phyloP scores from a whole-genome alignment of 2,797 vertebrate species.

The Tachyglossus aculeatus region DNA sequence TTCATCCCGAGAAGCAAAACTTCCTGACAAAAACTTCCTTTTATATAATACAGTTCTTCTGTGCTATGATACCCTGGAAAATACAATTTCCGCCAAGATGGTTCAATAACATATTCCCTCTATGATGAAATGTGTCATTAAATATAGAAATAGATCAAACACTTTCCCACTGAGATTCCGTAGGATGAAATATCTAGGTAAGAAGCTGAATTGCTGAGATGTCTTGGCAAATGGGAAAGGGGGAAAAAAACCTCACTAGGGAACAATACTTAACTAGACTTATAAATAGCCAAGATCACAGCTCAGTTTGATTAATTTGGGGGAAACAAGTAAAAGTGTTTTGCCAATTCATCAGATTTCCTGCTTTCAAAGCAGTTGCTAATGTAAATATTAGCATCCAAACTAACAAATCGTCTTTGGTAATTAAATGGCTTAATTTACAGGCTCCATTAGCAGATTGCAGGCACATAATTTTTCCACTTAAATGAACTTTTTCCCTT shows the following conservation, averaged over 20 bases:
- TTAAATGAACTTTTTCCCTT: slow-evolving; percentile 47
- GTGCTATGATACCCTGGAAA: slow-evolving; percentile 37
- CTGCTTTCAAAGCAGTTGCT: slow-evolving; percentile 37
- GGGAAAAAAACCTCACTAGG: slow-evolving; percentile 41
- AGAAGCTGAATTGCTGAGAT: slow-evolving; percentile 61
- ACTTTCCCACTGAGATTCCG: slow-evolving; percentile 66
- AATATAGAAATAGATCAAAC: slow-evolving; percentile 78
- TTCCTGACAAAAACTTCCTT: background rate
- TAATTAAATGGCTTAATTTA: slow-evolving; percentile 66
- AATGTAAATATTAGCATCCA: slow-evolving; percentile 57
- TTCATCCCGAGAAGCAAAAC: too few species aligned
- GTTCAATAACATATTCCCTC: slow-evolving; percentile 53
- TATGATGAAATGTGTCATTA: slow-evolving; percentile 73
- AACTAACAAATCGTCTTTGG: slow-evolving; percentile 47
- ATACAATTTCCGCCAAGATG: slow-evolving; percentile 60
- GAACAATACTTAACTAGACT: slow-evolving; percentile 71
- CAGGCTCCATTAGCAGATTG: slow-evolving; percentile 44
- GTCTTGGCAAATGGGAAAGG: slow-evolving; percentile 43
- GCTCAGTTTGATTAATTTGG: slow-evolving; percentile 69
- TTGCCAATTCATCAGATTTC: slow-evolving; percentile 60
- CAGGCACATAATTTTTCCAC: slow-evolving; percentile 6
- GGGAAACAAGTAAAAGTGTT: slow-evolving; percentile 65
- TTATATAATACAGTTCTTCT: slow-evolving; percentile 29
- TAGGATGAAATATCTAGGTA: slow-evolving; percentile 65
- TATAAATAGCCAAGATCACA: slow-evolving; percentile 71